These are phyloP conservation scores for Tetragnatha montana DNA, from an alignment of 2,888 invertebrate genomes.

Conservation along the genomic window DNA sequence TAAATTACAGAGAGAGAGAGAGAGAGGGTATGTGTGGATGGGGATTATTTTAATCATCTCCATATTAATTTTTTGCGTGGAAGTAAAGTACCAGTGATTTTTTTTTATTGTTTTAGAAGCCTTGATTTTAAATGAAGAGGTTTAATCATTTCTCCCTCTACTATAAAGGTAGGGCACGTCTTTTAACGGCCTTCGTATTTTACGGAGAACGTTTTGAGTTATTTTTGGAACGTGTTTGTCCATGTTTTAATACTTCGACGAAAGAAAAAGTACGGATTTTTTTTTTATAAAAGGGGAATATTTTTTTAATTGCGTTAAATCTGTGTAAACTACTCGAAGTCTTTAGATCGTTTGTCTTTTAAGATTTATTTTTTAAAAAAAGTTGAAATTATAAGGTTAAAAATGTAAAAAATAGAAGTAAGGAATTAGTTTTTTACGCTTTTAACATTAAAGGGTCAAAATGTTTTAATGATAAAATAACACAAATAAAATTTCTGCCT, in stretches of 20 bases:
- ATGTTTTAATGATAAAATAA: no score
- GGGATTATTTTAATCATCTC: conserved; percentile 61
- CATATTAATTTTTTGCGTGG: conserved; percentile 47
- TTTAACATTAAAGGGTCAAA: no score
- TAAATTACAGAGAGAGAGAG: conserved; percentile 43
- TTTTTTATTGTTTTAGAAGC: background rate
- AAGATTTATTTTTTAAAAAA: background rate
- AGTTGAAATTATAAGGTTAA: no score
- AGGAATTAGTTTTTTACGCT: no score
- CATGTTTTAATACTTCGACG: conserved; percentile 9
- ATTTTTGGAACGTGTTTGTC: conserved; percentile 21
- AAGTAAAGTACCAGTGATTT: conserved; percentile 23
- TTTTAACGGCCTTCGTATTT: conserved; percentile 45
- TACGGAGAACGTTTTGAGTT: conserved; percentile 20
- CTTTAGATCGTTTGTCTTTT: background rate
- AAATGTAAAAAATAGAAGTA: no score
- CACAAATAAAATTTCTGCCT: no score
- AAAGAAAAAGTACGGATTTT: background rate
- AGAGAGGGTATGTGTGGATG: background rate
- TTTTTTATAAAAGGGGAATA: background rate
- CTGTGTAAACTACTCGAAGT: background rate
- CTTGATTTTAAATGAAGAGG: conserved; percentile 40
- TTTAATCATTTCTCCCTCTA: conserved; percentile 42
- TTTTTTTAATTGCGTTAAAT: background rate
- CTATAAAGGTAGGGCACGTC: conserved; percentile 5